Evolutionary conservation across 2,888 invertebrate species (phyloP), one percentile per base, ranked within the genome.

Genomic region (Philhelius pedissequus): DNA sequence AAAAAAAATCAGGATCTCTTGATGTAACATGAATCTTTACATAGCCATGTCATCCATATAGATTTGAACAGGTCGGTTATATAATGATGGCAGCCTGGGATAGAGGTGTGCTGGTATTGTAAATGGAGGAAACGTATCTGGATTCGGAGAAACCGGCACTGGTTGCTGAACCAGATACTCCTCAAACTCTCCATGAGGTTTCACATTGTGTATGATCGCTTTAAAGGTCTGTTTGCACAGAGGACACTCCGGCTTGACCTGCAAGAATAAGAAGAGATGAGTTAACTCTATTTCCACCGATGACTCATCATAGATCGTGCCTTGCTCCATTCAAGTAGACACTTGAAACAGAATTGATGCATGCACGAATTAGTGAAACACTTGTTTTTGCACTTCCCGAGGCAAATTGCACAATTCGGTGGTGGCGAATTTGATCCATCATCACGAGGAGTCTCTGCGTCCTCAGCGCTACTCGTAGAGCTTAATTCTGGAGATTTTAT

Each of bases 311-410:
- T 68, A 30, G n/a, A 22, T 71, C 13, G 81, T 88, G 80, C 95
- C 93, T 97, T 97, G 73, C 98, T 97, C 98, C 98, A 99, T 89
- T 97, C 96, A 81, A 97, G 92, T 32, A 99, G 93, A 90, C 98
- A 99, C 86, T 95, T 95, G 90, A 98, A 98, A 91, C 98, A 99
- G 91, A 98, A 99, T 90, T 96, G 96, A 91, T 99, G 98, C 90
- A 96, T 94, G 90, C 98, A 99, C 62, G 96, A 96, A 90, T 98
- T 96, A 0, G 98, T 97, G 90, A 97, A 97, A 30, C 97, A 97
- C 89, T 96, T 97, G 90, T 98, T 97, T 75, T 94, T 94, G 88
- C 97, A 94, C 86, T 95, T 94, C 22, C 97, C 97, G 76, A 98
- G 93, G 89, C 98, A 98, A 89, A 98, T 98, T 58, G 98, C 96